Evolutionary conservation across 2,797 vertebrate genomes (phyloP), one percentile per base, ranked within the genome.

Genomic region (Epinephelus awoara): DNA sequence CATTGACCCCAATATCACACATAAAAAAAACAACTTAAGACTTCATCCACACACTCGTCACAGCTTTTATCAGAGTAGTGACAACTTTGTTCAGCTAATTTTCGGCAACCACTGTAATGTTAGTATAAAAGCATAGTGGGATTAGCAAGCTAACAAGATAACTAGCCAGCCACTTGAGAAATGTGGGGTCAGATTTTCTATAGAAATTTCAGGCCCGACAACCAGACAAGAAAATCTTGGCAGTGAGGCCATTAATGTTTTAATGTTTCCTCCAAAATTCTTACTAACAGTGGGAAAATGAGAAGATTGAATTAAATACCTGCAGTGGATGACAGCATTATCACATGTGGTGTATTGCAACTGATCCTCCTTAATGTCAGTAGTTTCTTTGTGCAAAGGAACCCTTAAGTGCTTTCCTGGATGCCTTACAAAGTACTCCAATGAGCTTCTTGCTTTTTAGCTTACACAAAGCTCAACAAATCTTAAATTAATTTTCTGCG

Each of bases 191-290:
- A 87, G 85, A 89, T 27, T 11, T 67, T 49, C 29, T 77, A 59
- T 86, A 88, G 76, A 83, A 87, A 90, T 84, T 70, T 87, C 71
- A 64, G 6, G 72, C 83, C 81, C 72, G 69, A 83, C 76, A 67
- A 70, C 83, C 81, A 75, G 54, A 89, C 78, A 73, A 80, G 72
- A 83, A 57, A 38, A 82, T 84, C 79, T 67, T 34, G 42, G 73
- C n/a, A 29, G 67, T 66, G 51, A 83, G 86, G 81, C 87, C 85
- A 81, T 52, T 68, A 80, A 80, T 89, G 84, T 89, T 90, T 34
- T 90, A 91, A 86, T 89, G 89, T 88, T 94, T 91, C 88, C 92
- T 91, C 92, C 90, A 79, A 77, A 79, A 84, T 83, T 89, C 79
- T 88, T 69, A 77, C 75, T 75, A 75, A 81, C 65, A 46, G 64